A percentile compares a stretch with the other conserved stretches of the same genome.
These are phyloP conservation scores for Alloscopus bannaensis DNA, from an alignment of 2,888 invertebrate species.

Conservation along the genomic window DNA sequence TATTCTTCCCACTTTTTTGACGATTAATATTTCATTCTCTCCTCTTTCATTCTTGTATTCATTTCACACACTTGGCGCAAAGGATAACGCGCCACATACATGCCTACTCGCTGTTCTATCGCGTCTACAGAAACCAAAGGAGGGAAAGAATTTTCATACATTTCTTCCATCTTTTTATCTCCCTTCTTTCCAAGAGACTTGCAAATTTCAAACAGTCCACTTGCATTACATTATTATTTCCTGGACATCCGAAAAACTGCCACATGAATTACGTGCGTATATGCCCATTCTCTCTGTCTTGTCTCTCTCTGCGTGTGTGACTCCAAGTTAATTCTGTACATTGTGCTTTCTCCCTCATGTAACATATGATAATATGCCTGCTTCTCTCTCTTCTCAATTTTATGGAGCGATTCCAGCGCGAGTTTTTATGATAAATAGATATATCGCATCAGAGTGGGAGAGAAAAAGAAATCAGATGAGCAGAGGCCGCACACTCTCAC, in stretches of 20 bases:
- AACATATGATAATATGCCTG: too few relatives aligned
- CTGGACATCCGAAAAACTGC: conserved; percentile 39
- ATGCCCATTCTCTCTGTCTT: not conserved
- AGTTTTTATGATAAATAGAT: conserved; percentile 56
- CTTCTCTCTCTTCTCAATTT: not conserved
- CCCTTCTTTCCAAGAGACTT: conserved; percentile 50
- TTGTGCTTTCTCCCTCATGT: too few relatives aligned
- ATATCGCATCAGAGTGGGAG: conserved; percentile 37
- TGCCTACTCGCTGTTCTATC: too few relatives aligned
- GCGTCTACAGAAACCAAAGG: too few relatives aligned
- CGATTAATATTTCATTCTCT: conserved; percentile 55
- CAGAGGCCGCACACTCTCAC: too few relatives aligned
- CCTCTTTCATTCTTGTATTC: conserved; percentile 10
- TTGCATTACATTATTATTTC: conserved; percentile 44
- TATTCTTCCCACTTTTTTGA: conserved; percentile 52
- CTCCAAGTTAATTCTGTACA: too few relatives aligned
- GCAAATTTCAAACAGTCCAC: conserved; percentile 54
- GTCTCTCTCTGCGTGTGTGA: too few relatives aligned
- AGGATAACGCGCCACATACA: too few relatives aligned
- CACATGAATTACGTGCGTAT: conserved; percentile 45
- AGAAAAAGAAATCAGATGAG: too few relatives aligned
- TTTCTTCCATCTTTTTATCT: conserved; percentile 6
- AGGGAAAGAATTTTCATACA: too few relatives aligned
- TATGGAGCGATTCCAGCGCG: conserved; percentile 48
- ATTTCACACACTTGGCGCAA: conserved; percentile 41